Base-by-base conservation (phyloP, 2,888 invertebrate species). In the Aphidoletes aphidimyza region DNA sequence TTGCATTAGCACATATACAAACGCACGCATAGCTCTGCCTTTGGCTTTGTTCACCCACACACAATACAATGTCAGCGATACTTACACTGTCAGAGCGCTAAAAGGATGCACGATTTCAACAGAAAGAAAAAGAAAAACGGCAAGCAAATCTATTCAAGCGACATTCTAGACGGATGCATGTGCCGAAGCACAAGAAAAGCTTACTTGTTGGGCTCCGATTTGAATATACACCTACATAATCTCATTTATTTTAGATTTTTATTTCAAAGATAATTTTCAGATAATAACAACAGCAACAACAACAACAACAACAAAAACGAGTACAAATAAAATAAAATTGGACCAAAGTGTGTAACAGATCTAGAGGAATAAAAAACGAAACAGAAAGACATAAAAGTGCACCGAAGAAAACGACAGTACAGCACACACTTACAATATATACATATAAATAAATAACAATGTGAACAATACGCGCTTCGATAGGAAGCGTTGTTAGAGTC, bases 221-320 rank as follows among this genome's bases (percentile, higher is more conserved):
- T 69, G 26, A 69, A 69, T 69, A 11, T 30, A 69, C 69, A 69
- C 30, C 69, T 69, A 30, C 69, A 69, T 69, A 69, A 69, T 69
- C 69, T 69, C 69, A 69, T 69, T 69, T 54, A 54, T 54, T 54
- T 54, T 30, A 69, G 69, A 69, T 69, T 69, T 69, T 69, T 69
- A 69, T 69, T 69, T 69, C 69, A 69, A 69, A 69, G 69, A 69
- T 69, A 69, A 69, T 69, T 69, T 69, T 69, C 26, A 69, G 69
- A 69, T 69, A 69, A 69, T 30, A 69, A n/a, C n/a, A 69, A 30
- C n/a, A 54, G 19, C 2, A 39, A 47, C 47, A 19, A 47, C 2
- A 69, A 30, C n/a, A 54, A 47, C 2, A 39, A 47, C 47, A 19
- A 47, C 2, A 47, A 47, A 47, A 47, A 54, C 54, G 69, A 69